These are phyloP conservation scores for Caradrina kadenii DNA, from an alignment of 2,888 invertebrate species.

Conservation along the genomic window DNA sequence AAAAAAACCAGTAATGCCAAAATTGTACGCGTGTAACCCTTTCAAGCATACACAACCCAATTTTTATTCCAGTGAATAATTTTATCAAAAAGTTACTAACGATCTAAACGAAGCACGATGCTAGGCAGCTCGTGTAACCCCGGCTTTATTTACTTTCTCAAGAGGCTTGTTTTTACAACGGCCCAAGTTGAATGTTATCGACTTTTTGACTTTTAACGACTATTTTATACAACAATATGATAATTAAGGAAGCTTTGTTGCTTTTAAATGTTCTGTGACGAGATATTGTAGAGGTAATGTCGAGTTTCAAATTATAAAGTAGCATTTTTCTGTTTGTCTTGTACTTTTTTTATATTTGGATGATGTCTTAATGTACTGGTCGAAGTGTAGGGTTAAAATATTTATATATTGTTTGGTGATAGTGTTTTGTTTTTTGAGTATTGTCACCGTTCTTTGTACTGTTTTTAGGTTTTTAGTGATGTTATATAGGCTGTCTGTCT, in stretches of 20 bases:
- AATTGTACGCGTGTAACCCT: neutral
- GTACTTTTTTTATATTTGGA: conserved; percentile 35
- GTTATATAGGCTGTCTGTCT: too few relatives aligned
- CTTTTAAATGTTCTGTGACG: conserved; percentile 73
- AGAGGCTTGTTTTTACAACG: conserved; percentile 83
- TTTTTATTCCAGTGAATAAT: conserved; percentile 10
- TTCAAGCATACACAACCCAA: neutral
- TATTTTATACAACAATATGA: conserved; percentile 88
- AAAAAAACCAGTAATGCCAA: neutral
- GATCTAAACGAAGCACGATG: conserved; percentile 51
- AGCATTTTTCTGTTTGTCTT: conserved; percentile 47
- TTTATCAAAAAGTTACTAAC: conserved; percentile 9
- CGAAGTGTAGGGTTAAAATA: neutral
- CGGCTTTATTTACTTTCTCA: conserved; percentile 73
- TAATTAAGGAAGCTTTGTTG: conserved; percentile 81
- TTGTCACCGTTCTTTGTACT: too few relatives aligned
- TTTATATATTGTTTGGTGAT: conserved; percentile 1
- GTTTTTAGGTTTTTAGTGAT: too few relatives aligned
- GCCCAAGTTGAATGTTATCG: conserved; percentile 83
- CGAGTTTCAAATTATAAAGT: conserved; percentile 60
- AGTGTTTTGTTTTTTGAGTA: neutral
- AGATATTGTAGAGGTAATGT: conserved; percentile 61
- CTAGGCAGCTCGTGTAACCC: conserved; percentile 58
- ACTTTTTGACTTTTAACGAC: conserved; percentile 86
- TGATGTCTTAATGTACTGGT: conserved; percentile 27